A percentile compares a stretch with the other conserved stretches of the same genome.
phyloP scores from a whole-genome alignment of 2,888 invertebrate genomes.

The Parapristionchus giblindavisi region DNA sequence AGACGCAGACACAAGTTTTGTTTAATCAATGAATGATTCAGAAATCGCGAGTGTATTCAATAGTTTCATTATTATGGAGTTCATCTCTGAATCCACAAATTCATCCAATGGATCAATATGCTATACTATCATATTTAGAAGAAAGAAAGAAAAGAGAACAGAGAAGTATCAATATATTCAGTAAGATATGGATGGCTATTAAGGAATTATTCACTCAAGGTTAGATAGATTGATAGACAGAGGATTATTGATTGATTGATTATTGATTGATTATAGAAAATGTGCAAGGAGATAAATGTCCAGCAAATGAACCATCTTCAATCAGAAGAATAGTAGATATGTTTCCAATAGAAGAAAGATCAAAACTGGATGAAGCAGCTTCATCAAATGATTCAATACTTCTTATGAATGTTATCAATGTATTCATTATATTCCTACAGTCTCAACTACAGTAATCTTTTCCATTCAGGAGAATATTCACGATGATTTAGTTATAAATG shows the following conservation, averaged over 20 bases:
- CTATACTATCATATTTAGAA: constrained; percentile 28
- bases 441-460: background rate
- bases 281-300: constrained; percentile 39
- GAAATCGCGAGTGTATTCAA: constrained; percentile 21
- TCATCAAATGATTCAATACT: constrained; percentile 43
- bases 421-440: background rate
- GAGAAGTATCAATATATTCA: constrained; percentile 7
- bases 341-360: constrained; percentile 48
- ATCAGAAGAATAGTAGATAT: constrained; percentile 48
- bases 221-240: background rate
- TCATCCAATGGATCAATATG: constrained; percentile 28
- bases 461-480: constrained; percentile 2
- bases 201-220: constrained; percentile 20
- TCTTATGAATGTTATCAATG: background rate
- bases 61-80: constrained; percentile 10
- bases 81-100: background rate
- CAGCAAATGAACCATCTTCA: constrained; percentile 49
- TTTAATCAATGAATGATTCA: background rate
- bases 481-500: constrained; percentile 9
- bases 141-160: constrained; percentile 5
- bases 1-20: background rate
- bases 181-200: constrained; percentile 19
- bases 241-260: background rate
- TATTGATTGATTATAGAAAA: background rate
- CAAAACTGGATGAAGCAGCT: constrained; percentile 48